These are phyloP conservation scores for Anadara kagoshimensis DNA, from an alignment of 1,140 invertebrate genomes.

Conservation along the genomic window DNA sequence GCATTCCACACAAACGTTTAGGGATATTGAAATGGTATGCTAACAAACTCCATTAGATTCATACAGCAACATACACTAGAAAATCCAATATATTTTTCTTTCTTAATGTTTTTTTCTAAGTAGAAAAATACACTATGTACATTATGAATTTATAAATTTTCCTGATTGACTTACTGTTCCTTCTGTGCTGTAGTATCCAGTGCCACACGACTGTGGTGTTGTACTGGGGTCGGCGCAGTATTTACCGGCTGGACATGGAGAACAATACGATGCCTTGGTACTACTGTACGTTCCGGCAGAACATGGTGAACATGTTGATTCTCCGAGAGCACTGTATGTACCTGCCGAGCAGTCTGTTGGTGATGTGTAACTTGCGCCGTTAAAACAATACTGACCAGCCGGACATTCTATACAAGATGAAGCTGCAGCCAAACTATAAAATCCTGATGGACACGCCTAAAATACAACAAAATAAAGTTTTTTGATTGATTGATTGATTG, in stretches of 20 bases:
- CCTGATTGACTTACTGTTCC: slow-evolving; percentile 45
- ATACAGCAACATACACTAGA: too few species aligned
- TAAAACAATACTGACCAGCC: slow-evolving; percentile 62
- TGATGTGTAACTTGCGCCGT: slow-evolving; percentile 46
- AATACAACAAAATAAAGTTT: slow-evolving; percentile 11
- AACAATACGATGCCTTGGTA: slow-evolving; percentile 49
- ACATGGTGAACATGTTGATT: slow-evolving; percentile 52
- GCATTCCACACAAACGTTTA: too few species aligned
- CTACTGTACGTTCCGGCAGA: slow-evolving; percentile 58
- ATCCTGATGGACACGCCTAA: slow-evolving; percentile 59
- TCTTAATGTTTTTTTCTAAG: too few species aligned
- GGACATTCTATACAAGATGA: slow-evolving; percentile 56
- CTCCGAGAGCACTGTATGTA: slow-evolving; percentile 51
- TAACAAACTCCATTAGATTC: too few species aligned
- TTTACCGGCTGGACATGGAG: slow-evolving; percentile 60
- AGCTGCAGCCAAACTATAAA: slow-evolving; percentile 52
- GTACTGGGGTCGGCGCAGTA: slow-evolving; percentile 51
- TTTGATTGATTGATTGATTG: too few species aligned
- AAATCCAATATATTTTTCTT: too few species aligned
- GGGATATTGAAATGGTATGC: too few species aligned
- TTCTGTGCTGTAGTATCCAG: slow-evolving; percentile 64
- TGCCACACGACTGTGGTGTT: slow-evolving; percentile 46
- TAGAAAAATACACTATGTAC: too few species aligned
- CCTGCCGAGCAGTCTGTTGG: slow-evolving; percentile 58
- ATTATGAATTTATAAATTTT: neutral